Percentiles rank a stretch among this genome's conserved stretches.
Evolutionary conservation across 1,140 invertebrate species (phyloP).

Genomic region (Sitobion miscanthi): DNA sequence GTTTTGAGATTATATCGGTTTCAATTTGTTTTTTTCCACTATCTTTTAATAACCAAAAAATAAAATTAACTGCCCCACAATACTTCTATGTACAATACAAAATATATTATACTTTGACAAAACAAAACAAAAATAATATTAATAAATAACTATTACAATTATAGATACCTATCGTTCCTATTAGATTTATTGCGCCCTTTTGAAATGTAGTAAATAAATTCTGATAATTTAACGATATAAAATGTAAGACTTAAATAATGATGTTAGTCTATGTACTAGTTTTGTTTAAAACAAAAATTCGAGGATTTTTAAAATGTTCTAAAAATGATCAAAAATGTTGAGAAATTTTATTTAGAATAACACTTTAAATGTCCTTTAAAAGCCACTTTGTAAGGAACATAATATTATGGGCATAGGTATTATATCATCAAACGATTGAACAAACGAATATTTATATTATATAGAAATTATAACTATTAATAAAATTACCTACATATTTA

Average conservation of each 20-base stretch:
- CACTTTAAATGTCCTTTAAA: background rate
- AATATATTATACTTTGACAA: background rate
- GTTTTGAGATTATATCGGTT: background rate
- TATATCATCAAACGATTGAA: too few species aligned
- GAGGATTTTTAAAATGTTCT: background rate
- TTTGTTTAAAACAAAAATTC: background rate
- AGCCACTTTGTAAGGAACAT: too few species aligned
- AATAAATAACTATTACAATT: too few species aligned
- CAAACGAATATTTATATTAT: background rate
- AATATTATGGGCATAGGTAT: too few species aligned
- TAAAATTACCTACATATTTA: background rate
- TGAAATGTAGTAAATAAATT: background rate
- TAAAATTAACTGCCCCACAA: background rate
- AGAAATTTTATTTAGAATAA: background rate
- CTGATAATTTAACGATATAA: too few species aligned
- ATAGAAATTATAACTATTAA: background rate
- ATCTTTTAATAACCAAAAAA: background rate
- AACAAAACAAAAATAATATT: too few species aligned
- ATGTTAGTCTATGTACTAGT: background rate
- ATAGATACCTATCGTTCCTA: background rate
- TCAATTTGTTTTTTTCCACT: background rate
- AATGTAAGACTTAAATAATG: background rate
- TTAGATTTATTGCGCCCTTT: background rate
- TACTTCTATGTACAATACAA: background rate
- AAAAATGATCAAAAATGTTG: background rate